Evolutionary conservation across 1,140 invertebrate genomes (phyloP).

Genomic region (Spodoptera litura): DNA sequence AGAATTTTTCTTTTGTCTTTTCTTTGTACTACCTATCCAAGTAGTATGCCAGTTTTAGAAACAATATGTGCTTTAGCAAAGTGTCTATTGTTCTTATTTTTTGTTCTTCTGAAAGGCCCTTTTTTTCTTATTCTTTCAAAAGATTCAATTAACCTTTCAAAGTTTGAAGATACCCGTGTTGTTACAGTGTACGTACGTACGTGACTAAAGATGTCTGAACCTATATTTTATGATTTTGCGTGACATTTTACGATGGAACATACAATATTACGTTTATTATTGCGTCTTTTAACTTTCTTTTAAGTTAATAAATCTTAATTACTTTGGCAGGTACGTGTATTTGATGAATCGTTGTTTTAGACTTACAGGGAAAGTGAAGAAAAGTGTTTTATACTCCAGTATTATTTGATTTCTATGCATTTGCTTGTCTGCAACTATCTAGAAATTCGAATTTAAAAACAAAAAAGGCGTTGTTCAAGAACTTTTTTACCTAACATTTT

Average conservation of each 20-base stretch:
- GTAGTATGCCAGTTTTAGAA: neutral
- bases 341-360: neutral
- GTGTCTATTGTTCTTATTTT: constrained; percentile 21
- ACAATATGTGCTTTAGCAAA: constrained; percentile 1
- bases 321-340: constrained; percentile 2
- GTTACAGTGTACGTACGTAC: neutral
- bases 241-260: constrained; percentile 1
- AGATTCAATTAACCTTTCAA: neutral
- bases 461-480: neutral
- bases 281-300: constrained; percentile 13
- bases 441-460: too few relatives aligned
- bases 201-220: neutral
- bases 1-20: constrained; percentile 3
- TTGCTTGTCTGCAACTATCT: neutral
- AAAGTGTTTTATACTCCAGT: neutral
- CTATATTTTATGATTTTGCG: neutral
- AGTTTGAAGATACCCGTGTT: neutral
- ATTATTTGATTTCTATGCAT: neutral
- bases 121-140: neutral
- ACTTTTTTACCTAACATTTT: neutral
- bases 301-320: constrained; percentile 29
- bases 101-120: too few relatives aligned
- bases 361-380: constrained; percentile 6
- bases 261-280: constrained; percentile 3
- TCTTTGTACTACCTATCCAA: neutral